phyloP scores from a whole-genome alignment of 1,140 invertebrate species.

The Proctacanthus coquilletti region DNA sequence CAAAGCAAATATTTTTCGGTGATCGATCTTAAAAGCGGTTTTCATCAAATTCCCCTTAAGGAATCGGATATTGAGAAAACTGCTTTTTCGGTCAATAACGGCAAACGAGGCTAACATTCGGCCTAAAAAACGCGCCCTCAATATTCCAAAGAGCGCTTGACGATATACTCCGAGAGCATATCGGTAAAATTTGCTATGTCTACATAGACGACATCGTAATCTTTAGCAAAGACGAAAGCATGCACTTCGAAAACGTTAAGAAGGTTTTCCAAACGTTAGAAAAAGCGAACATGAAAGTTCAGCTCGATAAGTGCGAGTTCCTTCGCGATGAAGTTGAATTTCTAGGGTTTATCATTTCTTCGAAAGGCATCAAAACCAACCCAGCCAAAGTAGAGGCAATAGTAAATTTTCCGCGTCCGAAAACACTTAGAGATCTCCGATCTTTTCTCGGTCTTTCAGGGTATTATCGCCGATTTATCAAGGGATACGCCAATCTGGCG shows the following conservation, averaged over 20 bases:
- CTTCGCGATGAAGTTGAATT: conserved; percentile 11
- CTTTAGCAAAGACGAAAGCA: conserved; percentile 18
- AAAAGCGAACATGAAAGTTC: conserved; percentile 30
- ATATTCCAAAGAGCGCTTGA: conserved; percentile 1
- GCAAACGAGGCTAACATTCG: not conserved
- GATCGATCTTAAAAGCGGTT: not conserved
- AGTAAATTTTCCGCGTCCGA: conserved; percentile 5
- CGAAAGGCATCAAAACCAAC: conserved; percentile 8
- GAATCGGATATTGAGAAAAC: not conserved
- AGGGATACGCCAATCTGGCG: conserved; percentile 5
- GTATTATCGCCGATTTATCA: conserved; percentile 7
- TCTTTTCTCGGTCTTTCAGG: conserved; percentile 6
- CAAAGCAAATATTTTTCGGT: conserved; percentile 30
- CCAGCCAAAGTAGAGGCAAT: conserved; percentile 11
- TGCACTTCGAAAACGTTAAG: conserved; percentile 26
- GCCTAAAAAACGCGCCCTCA: not conserved
- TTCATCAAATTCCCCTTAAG: not conserved
- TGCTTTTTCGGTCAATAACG: not conserved
- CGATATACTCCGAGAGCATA: not conserved
- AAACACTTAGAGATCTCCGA: conserved; percentile 7
- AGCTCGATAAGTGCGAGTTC: conserved; percentile 30
- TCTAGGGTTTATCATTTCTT: conserved; percentile 4
- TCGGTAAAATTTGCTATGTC: not conserved
- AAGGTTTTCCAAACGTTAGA: conserved; percentile 23
- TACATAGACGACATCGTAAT: not conserved